Conservation (phyloP, 2,888 invertebrate species). For the Cistogaster globosa region DNA sequence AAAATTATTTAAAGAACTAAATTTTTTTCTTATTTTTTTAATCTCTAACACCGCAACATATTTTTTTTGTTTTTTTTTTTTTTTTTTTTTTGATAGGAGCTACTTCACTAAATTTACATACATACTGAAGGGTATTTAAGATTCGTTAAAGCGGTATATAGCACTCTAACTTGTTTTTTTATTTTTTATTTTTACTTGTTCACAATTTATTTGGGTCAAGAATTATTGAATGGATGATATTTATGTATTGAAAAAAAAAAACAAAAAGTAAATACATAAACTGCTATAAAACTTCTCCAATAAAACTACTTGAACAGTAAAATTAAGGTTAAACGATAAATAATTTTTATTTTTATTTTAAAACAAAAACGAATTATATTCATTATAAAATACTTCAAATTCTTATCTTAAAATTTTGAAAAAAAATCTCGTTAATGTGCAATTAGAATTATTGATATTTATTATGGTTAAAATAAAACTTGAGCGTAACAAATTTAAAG, state of each 20-base stretch:
- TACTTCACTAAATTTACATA: too few relatives aligned
- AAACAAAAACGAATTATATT: conserved; percentile 3
- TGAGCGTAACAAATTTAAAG: too few relatives aligned
- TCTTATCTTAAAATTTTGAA: conserved; percentile 27
- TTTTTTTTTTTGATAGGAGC: too few relatives aligned
- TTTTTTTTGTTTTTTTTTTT: background rate
- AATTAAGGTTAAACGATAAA: conserved; percentile 57
- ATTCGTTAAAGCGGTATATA: too few relatives aligned
- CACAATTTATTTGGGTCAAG: conserved; percentile 60
- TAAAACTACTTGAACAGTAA: conserved; percentile 60
- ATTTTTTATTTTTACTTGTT: conserved; percentile 20
- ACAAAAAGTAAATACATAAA: conserved; percentile 14
- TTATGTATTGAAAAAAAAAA: conserved; percentile 6
- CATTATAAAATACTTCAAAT: conserved; percentile 34
- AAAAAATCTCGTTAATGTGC: conserved; percentile 9
- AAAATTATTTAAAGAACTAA: too few relatives aligned
- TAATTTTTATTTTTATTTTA: background rate
- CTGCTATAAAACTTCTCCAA: conserved; percentile 22
- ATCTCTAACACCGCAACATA: too few relatives aligned
- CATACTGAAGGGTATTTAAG: too few relatives aligned
- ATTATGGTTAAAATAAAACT: too few relatives aligned
- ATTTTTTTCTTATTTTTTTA: too few relatives aligned
- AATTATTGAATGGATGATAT: conserved; percentile 54
- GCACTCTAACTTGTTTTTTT: too few relatives aligned
- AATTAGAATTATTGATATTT: background rate